Evolutionary conservation across 2,888 invertebrate genomes (phyloP), one percentile per base, ranked within the genome.

Genomic region (Plagiodera versicolora): DNA sequence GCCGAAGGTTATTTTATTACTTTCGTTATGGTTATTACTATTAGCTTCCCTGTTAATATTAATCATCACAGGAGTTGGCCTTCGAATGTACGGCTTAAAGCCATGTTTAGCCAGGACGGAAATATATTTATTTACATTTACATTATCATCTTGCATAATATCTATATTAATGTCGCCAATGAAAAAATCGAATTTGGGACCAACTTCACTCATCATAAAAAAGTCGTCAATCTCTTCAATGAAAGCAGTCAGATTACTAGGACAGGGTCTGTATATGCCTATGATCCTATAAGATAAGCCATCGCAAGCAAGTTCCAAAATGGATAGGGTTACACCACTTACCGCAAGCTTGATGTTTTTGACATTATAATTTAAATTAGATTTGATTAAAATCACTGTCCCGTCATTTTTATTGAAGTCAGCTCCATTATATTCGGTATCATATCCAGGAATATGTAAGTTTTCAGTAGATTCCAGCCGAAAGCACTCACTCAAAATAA

Each of bases 371-470:
- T 19, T 20, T 47, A 47, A 47, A 47, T 47, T 20, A 47, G 47
- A 47, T 47, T 47, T 47, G 47, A 47, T 47, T 47, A 47, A 47
- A 47, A 47, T 17, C 47, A 1, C 20, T 19, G 47, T 20, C 47
- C 47, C n/a, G 11, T 19, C 6, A 47, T 19, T 47, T 47, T 47
- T 19, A 47, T 47, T 20, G 20, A 19, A 47, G 47, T 18, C 47
- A 47, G 47, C 20, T 6, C 47, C 20, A 18, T 47, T 47, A 47
- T 47, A 18, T 47, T 18, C 19, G 47, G 20, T 47, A 47, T 47
- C 47, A 47, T 47, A n/a, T n/a, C n/a, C n/a, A n/a, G n/a, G n/a
- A n/a, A n/a, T n/a, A n/a, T n/a, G n/a, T n/a, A n/a, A n/a, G n/a
- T n/a, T n/a, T n/a, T n/a, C n/a, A n/a, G n/a, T n/a, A n/a, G n/a